These are phyloP conservation scores for Eptatretus atami DNA, from an alignment of 2,797 vertebrate species.

Conservation along the genomic window DNA sequence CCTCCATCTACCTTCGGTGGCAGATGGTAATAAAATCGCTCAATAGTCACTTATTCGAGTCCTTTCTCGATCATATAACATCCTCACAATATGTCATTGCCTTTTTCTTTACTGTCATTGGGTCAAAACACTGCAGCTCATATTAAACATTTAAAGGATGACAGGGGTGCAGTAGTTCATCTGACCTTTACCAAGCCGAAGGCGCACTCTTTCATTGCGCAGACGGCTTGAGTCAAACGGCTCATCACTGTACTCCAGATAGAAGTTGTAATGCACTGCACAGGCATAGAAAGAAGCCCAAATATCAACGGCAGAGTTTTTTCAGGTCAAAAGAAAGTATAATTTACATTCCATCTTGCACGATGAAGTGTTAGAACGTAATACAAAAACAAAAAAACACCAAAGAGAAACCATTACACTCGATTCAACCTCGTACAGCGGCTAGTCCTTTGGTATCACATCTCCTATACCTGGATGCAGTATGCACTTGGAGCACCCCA, in stretches of 20 bases:
- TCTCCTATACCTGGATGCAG: conserved; percentile 28
- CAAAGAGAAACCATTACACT: not conserved
- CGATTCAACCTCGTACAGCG: conserved; percentile 31
- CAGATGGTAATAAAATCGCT: no score
- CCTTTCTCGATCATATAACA: no score
- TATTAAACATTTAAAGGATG: not conserved
- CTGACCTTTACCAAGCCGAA: conserved; percentile 63
- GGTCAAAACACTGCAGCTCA: not conserved
- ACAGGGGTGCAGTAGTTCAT: not conserved
- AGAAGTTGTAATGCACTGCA: conserved; percentile 45
- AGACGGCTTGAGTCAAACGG: conserved; percentile 36
- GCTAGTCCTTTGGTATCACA: conserved; percentile 18
- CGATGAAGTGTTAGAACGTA: not conserved
- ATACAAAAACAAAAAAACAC: not conserved
- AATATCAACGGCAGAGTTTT: not conserved
- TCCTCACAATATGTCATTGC: no score
- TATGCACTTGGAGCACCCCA: conserved; percentile 35
- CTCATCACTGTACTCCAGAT: conserved; percentile 29
- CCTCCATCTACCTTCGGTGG: no score
- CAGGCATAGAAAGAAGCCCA: conserved; percentile 1
- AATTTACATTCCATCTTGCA: not conserved
- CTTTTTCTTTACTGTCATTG: no score
- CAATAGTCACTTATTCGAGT: no score
- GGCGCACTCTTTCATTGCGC: conserved; percentile 20
- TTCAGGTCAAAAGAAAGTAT: not conserved